phyloP scores from a whole-genome alignment of 1,140 invertebrate species.

The Ceratitis capitata region DNA sequence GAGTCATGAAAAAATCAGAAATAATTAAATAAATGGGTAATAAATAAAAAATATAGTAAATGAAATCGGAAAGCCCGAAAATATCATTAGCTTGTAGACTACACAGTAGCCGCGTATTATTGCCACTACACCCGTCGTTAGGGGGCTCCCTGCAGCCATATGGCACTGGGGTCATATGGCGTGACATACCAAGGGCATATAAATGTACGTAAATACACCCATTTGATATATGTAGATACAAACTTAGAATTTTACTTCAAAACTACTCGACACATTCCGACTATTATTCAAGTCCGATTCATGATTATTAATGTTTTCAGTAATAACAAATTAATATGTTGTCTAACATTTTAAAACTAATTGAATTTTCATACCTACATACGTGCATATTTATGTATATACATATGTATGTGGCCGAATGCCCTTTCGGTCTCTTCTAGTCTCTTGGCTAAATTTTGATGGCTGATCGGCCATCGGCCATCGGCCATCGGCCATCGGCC shows the following conservation, averaged over 20 bases:
- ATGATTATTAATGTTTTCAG: constrained; percentile 14
- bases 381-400: neutral
- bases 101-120: constrained; percentile 27
- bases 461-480: neutral
- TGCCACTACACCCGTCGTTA: constrained; percentile 1
- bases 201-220: neutral
- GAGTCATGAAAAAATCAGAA: neutral
- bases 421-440: neutral
- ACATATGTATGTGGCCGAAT: neutral
- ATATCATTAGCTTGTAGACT: neutral
- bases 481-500: neutral
- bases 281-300: neutral
- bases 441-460: neutral
- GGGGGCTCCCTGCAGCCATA: neutral
- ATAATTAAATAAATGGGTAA: neutral
- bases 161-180: neutral
- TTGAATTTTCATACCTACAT: neutral
- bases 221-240: too few relatives aligned
- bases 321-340: constrained; percentile 35
- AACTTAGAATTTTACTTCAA: neutral
- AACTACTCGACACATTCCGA: neutral
- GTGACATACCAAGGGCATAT: neutral
- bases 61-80: neutral
- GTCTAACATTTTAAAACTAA: constrained; percentile 32
- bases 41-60: neutral